Evolutionary conservation across 2,888 invertebrate genomes (phyloP).

Genomic region (Ethmia dodecea): DNA sequence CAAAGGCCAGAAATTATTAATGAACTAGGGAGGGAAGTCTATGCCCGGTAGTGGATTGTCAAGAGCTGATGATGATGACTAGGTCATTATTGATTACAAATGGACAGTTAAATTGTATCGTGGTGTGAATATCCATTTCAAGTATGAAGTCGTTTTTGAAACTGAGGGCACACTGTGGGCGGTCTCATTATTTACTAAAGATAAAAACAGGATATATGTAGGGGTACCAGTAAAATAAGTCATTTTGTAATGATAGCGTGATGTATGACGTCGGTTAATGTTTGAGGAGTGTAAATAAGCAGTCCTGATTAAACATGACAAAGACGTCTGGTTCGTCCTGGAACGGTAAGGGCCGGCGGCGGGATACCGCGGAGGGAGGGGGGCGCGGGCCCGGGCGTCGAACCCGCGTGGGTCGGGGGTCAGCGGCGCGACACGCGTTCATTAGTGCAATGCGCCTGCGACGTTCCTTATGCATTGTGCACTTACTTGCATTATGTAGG

Average conservation of each 20-base stretch:
- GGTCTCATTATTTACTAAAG: constrained; percentile 7
- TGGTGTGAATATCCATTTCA: too few relatives aligned
- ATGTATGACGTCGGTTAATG: constrained; percentile 16
- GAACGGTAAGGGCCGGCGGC: constrained; percentile 16
- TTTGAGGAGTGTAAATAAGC: constrained; percentile 41
- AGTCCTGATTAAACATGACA: constrained; percentile 50
- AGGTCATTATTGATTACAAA: too few relatives aligned
- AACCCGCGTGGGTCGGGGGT: constrained; percentile 75
- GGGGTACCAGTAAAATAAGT: constrained; percentile 17
- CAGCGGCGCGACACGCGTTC: constrained; percentile 67
- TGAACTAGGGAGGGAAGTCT: too few relatives aligned
- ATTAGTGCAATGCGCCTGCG: constrained; percentile 57
- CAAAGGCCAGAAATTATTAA: too few relatives aligned
- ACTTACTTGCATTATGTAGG: too few relatives aligned
- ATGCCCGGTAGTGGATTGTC: too few relatives aligned
- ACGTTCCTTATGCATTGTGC: constrained; percentile 21
- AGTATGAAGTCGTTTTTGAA: not conserved
- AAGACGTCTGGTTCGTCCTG: constrained; percentile 48
- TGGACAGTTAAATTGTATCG: too few relatives aligned
- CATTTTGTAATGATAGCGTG: constrained; percentile 22
- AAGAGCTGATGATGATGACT: too few relatives aligned
- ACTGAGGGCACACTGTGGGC: constrained; percentile 5
- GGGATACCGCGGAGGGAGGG: constrained; percentile 22
- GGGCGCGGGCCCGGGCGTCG: constrained; percentile 50
- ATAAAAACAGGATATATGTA: constrained; percentile 26